Conservation (phyloP, 30 jellyfish, hydroid and myxozoan species). For the Hydractinia echinata region DNA sequence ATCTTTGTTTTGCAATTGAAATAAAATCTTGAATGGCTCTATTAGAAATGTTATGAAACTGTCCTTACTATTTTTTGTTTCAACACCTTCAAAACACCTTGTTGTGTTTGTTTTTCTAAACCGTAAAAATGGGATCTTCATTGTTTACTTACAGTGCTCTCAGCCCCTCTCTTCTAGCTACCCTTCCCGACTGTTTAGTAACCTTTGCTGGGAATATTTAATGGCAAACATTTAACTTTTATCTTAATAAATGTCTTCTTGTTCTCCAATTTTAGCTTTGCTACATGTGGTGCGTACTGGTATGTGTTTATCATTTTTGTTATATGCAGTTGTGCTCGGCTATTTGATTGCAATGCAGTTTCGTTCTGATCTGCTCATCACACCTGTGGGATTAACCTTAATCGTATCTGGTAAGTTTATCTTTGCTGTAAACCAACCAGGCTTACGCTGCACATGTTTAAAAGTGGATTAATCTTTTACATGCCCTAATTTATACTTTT, state of each 20-base stretch:
- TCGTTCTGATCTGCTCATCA: conserved; percentile 32
- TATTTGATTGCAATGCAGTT: conserved; percentile 44
- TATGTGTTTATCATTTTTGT: conserved; percentile 33
- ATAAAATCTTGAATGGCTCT: no score
- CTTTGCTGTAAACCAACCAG: not conserved
- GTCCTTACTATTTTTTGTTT: no score
- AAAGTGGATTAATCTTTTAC: not conserved
- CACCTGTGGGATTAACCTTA: conserved; percentile 29
- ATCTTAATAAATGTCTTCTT: not conserved
- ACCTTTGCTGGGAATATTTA: not conserved
- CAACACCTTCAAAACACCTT: no score
- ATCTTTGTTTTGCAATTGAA: no score
- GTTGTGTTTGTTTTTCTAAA: no score
- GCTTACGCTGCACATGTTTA: not conserved
- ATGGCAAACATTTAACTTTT: not conserved
- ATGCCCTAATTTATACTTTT: not conserved
- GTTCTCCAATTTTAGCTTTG: not conserved
- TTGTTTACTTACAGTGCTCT: no score
- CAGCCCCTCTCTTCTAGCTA: no score
- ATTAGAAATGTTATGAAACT: no score
- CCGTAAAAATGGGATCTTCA: no score
- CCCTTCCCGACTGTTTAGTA: no score
- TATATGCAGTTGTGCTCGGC: conserved; percentile 29
- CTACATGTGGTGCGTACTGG: conserved; percentile 13
- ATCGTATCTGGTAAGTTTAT: conserved; percentile 13